Conservation (phyloP, 2,797 vertebrate genomes). For the Mergus octosetaceus region DNA sequence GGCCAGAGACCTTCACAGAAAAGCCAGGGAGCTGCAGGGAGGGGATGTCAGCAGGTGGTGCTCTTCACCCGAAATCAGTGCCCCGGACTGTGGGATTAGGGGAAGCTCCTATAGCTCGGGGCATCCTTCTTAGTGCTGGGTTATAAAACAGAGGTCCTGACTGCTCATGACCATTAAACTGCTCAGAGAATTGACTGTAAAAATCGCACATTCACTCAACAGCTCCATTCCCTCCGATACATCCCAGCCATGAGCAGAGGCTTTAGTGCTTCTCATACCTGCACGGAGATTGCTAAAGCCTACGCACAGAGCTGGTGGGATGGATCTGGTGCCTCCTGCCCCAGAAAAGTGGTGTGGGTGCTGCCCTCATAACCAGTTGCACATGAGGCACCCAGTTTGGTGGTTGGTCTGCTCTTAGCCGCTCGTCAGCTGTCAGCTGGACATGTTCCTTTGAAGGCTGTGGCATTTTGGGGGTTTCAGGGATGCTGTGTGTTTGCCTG, state of each 20-base stretch:
- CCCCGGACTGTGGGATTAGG: neutral
- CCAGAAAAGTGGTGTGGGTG: neutral
- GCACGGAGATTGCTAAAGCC: neutral
- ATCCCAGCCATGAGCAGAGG: neutral
- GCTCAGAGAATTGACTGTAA: neutral
- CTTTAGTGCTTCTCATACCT: neutral
- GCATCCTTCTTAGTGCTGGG: neutral
- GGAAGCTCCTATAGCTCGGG: rapidly evolving
- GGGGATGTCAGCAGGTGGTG: conserved; percentile 23
- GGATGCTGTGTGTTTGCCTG: neutral
- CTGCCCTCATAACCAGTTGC: neutral
- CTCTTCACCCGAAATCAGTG: neutral
- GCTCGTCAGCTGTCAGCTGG: neutral
- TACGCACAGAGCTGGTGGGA: neutral
- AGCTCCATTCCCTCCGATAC: neutral
- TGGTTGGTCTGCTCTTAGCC: neutral
- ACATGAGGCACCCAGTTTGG: neutral
- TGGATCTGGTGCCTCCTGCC: neutral
- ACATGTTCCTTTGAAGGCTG: neutral
- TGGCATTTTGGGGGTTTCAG: neutral
- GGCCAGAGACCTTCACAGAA: rapidly evolving
- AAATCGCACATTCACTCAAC: neutral
- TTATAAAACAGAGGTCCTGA: neutral
- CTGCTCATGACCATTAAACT: neutral
- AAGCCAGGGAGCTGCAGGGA: neutral